Base-by-base conservation (phyloP, 2,113 vertebrate genomes). In the Copsychus sechellarum region DNA sequence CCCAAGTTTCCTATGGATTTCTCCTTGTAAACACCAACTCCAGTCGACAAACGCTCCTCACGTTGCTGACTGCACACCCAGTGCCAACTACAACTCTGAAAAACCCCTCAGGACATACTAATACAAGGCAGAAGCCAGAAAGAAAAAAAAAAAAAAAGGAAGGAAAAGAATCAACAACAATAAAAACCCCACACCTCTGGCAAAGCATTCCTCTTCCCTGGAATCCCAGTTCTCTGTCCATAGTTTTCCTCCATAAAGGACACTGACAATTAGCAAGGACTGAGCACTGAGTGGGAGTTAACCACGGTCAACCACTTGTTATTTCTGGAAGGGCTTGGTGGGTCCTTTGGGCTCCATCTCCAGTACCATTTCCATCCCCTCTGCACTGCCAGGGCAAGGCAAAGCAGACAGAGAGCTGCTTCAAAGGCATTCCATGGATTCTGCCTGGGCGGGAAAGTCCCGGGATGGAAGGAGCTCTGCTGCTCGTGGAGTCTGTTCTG, bases 391-490 rank as follows among this genome's bases (percentile, higher is more conserved):
- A 17, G 93, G 93, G 79, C 81, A 94, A 72, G 88, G 91, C 81
- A 72, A 23, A 80, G 93, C 94, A 95, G 87, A 87, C 89, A 0
- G 7, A 45, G 43, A 86, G 69, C 85, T 74, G 85, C 93, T 97
- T 94, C 94, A 94, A 96, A 88, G 56, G 76, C 93, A 96, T 93
- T 95, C 90, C 90, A 56, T 0, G 60, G 93, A 94, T 96, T 91
- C 81, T 94, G 71, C 70, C 0, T 51, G 76, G 81, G 76, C 2
- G 48, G 95, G 87, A 94, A 92, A 92, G 72, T 87, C 85, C 94
- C 66, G 1, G 33, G 9, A 58, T 83, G 80, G 82, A 90, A 84
- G 33, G 70, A 0, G 4, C 45, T 87, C 67, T 70, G 79, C 93
- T 88, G 2, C 93, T 90, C 92, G 26, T 81, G 67, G 33, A 92